phyloP scores from a whole-genome alignment of 2,888 invertebrate genomes.

The Volucella inflata region DNA sequence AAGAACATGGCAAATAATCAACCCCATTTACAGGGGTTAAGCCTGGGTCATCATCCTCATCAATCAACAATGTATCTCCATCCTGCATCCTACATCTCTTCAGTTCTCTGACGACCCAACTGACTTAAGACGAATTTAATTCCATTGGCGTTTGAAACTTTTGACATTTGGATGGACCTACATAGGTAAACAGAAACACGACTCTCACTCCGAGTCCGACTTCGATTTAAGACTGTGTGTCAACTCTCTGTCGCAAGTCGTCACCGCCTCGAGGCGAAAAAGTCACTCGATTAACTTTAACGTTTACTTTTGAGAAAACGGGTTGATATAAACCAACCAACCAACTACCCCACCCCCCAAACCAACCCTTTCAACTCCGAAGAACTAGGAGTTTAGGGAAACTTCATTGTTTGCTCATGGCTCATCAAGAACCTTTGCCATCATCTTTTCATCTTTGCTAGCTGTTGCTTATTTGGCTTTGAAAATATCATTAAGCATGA shows the following conservation, averaged over 20 bases:
- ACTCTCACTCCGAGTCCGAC: constrained; percentile 15
- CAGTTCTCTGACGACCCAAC: constrained; percentile 27
- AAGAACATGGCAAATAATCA: constrained; percentile 54
- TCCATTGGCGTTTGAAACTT: constrained; percentile 69
- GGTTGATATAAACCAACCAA: constrained; percentile 9
- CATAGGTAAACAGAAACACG: constrained; percentile 50
- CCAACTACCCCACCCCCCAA: no score
- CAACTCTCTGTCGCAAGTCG: constrained; percentile 27
- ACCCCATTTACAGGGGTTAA: constrained; percentile 66
- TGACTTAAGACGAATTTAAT: constrained; percentile 68
- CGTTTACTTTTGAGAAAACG: constrained; percentile 50
- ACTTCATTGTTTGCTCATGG: constrained; percentile 56
- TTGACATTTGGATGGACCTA: constrained; percentile 15
- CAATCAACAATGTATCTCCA: constrained; percentile 65
- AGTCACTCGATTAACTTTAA: constrained; percentile 63
- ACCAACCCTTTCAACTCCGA: neutral
- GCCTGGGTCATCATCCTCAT: constrained; percentile 66
- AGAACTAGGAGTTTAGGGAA: neutral
- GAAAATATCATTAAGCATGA: constrained; percentile 64
- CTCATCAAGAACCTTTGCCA: constrained; percentile 57
- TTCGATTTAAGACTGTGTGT: constrained; percentile 17
- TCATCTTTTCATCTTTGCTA: constrained; percentile 8
- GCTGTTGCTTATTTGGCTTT: constrained; percentile 66
- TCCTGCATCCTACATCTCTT: neutral
- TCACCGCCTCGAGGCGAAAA: constrained; percentile 15